Conservation (phyloP, 1,140 invertebrate genomes). For the Triops cancriformis region DNA sequence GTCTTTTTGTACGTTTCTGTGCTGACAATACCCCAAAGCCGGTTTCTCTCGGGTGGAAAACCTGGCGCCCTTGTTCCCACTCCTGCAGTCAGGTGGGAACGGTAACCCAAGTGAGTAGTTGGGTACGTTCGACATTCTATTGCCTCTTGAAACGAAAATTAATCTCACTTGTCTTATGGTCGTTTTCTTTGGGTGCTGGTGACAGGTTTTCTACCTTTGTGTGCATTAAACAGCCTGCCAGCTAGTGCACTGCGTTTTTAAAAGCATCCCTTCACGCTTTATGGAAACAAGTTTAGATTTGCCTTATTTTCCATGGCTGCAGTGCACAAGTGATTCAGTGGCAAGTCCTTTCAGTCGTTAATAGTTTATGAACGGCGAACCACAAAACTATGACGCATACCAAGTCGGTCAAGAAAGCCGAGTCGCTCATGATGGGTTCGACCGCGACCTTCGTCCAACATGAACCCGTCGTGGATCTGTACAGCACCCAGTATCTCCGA, state of each 20-base stretch:
- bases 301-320: too few relatives aligned
- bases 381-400: background rate
- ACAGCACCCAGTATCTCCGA: constrained; percentile 84
- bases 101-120: background rate
- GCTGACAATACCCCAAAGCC: background rate
- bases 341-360: background rate
- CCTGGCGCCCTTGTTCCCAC: background rate
- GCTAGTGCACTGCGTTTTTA: too few relatives aligned
- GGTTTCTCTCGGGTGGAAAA: background rate
- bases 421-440: background rate
- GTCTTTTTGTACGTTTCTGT: background rate
- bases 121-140: too few relatives aligned
- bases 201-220: too few relatives aligned
- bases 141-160: too few relatives aligned
- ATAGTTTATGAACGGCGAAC: background rate
- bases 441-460: background rate
- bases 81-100: background rate
- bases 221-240: too few relatives aligned
- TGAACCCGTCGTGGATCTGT: constrained; percentile 48
- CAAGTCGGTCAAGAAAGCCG: background rate
- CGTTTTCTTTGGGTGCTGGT: too few relatives aligned
- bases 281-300: too few relatives aligned
- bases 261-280: too few relatives aligned
- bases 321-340: background rate
- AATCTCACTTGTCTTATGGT: too few relatives aligned